phyloP scores from a whole-genome alignment of 2,888 invertebrate species.

The Automeris io region DNA sequence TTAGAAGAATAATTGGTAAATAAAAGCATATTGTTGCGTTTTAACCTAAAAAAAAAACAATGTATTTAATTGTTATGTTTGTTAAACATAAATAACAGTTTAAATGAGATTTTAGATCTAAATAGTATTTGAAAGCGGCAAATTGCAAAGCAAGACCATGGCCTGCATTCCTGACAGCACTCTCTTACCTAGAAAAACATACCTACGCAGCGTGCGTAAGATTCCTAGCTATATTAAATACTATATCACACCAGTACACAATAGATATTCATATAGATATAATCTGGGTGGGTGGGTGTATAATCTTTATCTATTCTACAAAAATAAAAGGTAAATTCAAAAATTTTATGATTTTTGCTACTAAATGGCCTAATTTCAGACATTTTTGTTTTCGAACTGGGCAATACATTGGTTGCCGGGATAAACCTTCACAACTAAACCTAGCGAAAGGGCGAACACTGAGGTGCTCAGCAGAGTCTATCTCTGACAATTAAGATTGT shows the following conservation, averaged over 20 bases:
- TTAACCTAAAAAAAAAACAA: not conserved
- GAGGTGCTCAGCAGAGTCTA: too few species aligned
- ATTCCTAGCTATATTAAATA: conserved; percentile 44
- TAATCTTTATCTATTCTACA: too few species aligned
- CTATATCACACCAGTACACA: conserved; percentile 32
- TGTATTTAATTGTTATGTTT: not conserved
- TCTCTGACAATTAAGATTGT: too few species aligned
- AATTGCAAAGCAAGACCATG: conserved; percentile 24
- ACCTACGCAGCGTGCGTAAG: conserved; percentile 37
- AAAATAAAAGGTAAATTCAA: too few species aligned
- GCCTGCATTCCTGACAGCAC: conserved; percentile 44
- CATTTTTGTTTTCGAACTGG: too few species aligned
- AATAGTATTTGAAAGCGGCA: conserved; percentile 12
- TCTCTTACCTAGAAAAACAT: conserved; percentile 53
- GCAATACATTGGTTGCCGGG: too few species aligned
- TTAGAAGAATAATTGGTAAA: conserved; percentile 6
- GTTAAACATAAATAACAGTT: not conserved
- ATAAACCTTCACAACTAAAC: too few species aligned
- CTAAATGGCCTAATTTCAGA: too few species aligned
- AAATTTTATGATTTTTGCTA: too few species aligned
- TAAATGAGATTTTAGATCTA: not conserved
- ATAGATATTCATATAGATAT: conserved; percentile 26
- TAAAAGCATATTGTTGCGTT: conserved; percentile 1
- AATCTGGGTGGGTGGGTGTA: not conserved
- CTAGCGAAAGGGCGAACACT: too few species aligned